Conservation (phyloP, 2,888 invertebrate species). For the Choristoneura rosaceana region DNA sequence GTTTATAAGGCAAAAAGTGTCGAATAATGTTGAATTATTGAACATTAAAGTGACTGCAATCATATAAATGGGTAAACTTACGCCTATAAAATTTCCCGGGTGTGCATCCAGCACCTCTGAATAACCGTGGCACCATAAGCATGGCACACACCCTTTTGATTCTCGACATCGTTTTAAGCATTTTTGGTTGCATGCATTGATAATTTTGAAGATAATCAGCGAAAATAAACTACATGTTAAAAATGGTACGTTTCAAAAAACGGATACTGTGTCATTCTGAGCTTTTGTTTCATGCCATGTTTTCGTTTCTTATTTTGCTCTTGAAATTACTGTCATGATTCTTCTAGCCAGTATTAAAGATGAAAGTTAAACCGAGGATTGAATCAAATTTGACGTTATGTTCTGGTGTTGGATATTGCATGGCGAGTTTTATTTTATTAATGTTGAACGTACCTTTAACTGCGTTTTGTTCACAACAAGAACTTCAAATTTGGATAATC, state of each 20-base stretch:
- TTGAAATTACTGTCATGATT: slow-evolving; percentile 6
- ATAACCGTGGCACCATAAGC: slow-evolving; percentile 51
- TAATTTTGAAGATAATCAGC: slow-evolving; percentile 56
- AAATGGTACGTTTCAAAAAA: slow-evolving; percentile 24
- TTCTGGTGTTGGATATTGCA: slow-evolving; percentile 15
- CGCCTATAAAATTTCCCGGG: slow-evolving; percentile 57
- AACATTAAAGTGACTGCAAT: too few species aligned
- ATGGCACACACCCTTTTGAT: slow-evolving; percentile 57
- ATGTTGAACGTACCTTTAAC: slow-evolving; percentile 22
- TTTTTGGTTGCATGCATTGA: slow-evolving; percentile 50
- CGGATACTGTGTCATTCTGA: slow-evolving; percentile 5
- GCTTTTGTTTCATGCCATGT: slow-evolving; percentile 7
- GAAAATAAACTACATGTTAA: slow-evolving; percentile 61
- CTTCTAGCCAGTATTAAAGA: slow-evolving; percentile 25
- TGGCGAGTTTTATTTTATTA: slow-evolving; percentile 3
- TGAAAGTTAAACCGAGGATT: not conserved
- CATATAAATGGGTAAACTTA: slow-evolving; percentile 49
- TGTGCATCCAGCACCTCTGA: slow-evolving; percentile 51
- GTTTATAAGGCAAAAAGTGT: too few species aligned
- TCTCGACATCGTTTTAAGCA: slow-evolving; percentile 57
- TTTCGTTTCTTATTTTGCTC: slow-evolving; percentile 8
- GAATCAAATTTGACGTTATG: not conserved
- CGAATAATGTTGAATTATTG: too few species aligned
- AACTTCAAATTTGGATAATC: not conserved
- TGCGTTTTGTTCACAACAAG: slow-evolving; percentile 25